A percentile compares a stretch with the other conserved stretches of the same genome.
Conservation (phyloP, 2,797 vertebrate species). For the Meda fulgida region DNA sequence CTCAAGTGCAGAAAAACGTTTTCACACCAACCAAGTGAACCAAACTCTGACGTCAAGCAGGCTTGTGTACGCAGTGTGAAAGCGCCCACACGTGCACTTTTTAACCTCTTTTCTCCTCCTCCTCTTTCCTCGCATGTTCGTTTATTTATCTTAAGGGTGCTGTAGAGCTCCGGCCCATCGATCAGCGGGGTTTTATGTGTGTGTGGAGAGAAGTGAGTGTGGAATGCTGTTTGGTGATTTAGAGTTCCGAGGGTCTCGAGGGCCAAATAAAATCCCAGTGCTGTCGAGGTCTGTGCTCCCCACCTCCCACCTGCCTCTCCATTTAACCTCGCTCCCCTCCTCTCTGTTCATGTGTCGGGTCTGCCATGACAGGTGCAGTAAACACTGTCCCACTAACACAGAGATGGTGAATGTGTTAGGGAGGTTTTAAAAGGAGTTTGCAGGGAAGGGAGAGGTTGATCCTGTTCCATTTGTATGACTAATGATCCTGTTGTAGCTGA, state of each 20-base stretch:
- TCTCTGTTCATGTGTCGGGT: slow-evolving; percentile 63
- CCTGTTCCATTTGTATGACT: slow-evolving; percentile 42
- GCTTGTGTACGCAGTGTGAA: neutral
- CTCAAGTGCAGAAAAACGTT: neutral
- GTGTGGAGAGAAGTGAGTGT: slow-evolving; percentile 30
- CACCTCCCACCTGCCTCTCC: slow-evolving; percentile 44
- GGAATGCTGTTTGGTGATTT: slow-evolving; percentile 56
- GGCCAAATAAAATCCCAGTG: slow-evolving; percentile 48
- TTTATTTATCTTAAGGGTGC: slow-evolving; percentile 40
- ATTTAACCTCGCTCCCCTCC: slow-evolving; percentile 51
- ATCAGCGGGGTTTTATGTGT: slow-evolving; percentile 51
- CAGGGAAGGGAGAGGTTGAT: slow-evolving; percentile 48
- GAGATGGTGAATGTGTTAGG: slow-evolving; percentile 62
- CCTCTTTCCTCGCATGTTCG: slow-evolving; percentile 30
- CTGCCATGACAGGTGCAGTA: slow-evolving; percentile 69
- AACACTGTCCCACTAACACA: slow-evolving; percentile 68
- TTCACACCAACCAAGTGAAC: slow-evolving; percentile 5
- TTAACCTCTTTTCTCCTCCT: slow-evolving; percentile 7
- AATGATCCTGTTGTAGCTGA: neutral
- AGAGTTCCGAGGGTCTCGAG: slow-evolving; percentile 47
- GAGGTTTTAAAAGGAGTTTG: slow-evolving; percentile 49
- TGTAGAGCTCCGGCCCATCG: slow-evolving; percentile 25
- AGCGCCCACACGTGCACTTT: slow-evolving; percentile 22
- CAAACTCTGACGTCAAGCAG: slow-evolving; percentile 6
- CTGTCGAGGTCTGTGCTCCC: slow-evolving; percentile 20